Evolutionary conservation across 2,797 vertebrate genomes (phyloP).

Genomic region (Propithecus deckenii): DNA sequence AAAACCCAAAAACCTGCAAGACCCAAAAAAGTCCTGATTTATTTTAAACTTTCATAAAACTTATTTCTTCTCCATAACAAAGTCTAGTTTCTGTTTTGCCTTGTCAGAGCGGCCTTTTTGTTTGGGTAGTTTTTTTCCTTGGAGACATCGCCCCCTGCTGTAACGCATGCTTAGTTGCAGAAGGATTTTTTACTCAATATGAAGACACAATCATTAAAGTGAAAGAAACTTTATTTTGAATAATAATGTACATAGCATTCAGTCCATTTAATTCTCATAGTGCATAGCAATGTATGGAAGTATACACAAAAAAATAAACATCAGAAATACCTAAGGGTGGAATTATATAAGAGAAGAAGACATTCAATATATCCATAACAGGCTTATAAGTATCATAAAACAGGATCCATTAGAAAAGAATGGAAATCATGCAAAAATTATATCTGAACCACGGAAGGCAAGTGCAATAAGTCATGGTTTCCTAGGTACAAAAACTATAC

Average conservation of each 20-base stretch:
- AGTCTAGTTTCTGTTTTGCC: not conserved
- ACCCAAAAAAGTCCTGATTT: not conserved
- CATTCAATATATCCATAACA: not conserved
- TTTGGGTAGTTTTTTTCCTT: conserved; percentile 50
- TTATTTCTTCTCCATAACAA: not conserved
- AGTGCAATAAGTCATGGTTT: conserved; percentile 34
- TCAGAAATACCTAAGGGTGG: conserved; percentile 3
- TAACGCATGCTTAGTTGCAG: not conserved
- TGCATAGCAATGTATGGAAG: conserved; percentile 55
- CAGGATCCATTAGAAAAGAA: conserved; percentile 12
- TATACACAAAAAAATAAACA: conserved; percentile 46
- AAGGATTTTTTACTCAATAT: conserved; percentile 11
- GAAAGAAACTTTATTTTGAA: conserved; percentile 79
- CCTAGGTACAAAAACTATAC: conserved; percentile 30
- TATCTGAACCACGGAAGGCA: not conserved
- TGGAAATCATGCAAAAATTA: conserved; percentile 24
- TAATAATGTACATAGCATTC: conserved; percentile 71
- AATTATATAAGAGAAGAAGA: not conserved
- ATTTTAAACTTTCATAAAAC: conserved; percentile 28
- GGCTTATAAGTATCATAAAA: not conserved
- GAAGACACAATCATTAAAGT: conserved; percentile 51
- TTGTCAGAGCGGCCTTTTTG: not conserved
- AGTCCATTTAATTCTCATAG: conserved; percentile 58
- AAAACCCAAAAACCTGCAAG: not conserved
- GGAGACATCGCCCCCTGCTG: conserved; percentile 74